Percentiles rank a stretch among this genome's conserved stretches.
These are phyloP conservation scores for Plotosus lineatus DNA, from an alignment of 2,113 vertebrate species.

Conservation along the genomic window DNA sequence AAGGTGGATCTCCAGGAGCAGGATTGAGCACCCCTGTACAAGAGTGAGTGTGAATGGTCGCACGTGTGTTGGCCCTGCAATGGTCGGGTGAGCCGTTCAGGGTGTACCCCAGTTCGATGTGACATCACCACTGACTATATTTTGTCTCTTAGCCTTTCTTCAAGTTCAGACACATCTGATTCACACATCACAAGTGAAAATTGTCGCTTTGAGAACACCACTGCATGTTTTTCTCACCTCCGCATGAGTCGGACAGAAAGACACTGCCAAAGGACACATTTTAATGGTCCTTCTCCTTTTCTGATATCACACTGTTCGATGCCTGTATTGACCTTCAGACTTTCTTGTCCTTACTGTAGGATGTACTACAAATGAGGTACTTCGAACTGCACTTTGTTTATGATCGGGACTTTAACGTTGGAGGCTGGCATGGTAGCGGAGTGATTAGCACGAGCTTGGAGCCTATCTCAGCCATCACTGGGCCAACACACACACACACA, in stretches of 20 bases:
- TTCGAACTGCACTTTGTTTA: neutral
- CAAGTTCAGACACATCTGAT: slow-evolving; percentile 34
- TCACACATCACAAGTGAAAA: slow-evolving; percentile 59
- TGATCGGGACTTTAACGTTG: slow-evolving; percentile 55
- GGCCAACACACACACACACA: no score
- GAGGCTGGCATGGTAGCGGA: no score
- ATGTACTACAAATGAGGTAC: neutral
- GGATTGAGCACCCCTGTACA: no score
- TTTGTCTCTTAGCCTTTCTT: neutral
- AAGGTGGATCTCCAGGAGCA: no score
- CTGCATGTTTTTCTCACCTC: slow-evolving; percentile 65
- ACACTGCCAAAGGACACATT: slow-evolving; percentile 52
- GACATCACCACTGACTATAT: no score
- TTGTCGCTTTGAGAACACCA: slow-evolving; percentile 58
- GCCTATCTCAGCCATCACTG: no score
- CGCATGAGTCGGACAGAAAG: slow-evolving; percentile 52
- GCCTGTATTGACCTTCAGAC: slow-evolving; percentile 50
- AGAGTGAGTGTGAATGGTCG: no score
- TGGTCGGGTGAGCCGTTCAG: no score
- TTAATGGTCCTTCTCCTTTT: slow-evolving; percentile 47
- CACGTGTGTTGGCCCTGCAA: no score
- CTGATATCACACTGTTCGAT: slow-evolving; percentile 26
- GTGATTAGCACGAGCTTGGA: no score
- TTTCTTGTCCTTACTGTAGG: slow-evolving; percentile 9
- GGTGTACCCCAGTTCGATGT: no score